Evolutionary conservation across 1,140 invertebrate species (phyloP), one percentile per base, ranked within the genome.

Genomic region (Probaryconus sp.): DNA sequence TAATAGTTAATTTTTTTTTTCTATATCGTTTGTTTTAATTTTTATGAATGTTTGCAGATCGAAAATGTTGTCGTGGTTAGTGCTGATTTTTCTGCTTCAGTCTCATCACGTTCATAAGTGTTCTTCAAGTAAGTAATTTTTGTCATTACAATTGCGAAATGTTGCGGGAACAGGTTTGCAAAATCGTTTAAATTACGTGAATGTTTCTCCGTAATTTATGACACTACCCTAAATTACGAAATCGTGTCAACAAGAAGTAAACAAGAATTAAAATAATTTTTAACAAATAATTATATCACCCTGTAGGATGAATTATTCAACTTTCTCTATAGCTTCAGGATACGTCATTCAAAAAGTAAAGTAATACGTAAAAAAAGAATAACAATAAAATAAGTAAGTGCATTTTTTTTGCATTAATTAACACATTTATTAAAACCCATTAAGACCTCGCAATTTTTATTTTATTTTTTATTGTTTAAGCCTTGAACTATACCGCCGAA

Each of bases 71-170:
- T 9, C 2, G 5, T 47, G 47, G 43, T 6, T 47, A 17, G 1
- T 37, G 45, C 5, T 73, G 38, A 30, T 65, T 2, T n/a, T 55
- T 13, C 43, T 21, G 14, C 43, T 71, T 6, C 58, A 70, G 13
- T 10, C 10, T 20, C 47, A 37, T 31, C 48, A 67, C 10, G 16
- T 67, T 48, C 30, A 24, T 28, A 26, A 55, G 37, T 73, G 70
- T 42, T 38, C n/a, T 9, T 60, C 69, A n/a, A 43, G 69, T 73
- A 40, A 73, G 69, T 65, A 45, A 43, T 26, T 42, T 65, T 60
- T 43, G 51, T 45, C 37, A 37, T 2, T 16, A 28, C 0, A 16
- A 61, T 74, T 68, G 18, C 61, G 60, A 73, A 45, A 73, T 37
- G 30, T 20, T 38, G 10, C 28, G 21, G 43, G 53, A 65, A 65